Evolutionary conservation across 1,140 invertebrate genomes (phyloP), one percentile per base, ranked within the genome.

Genomic region (Varroa destructor): DNA sequence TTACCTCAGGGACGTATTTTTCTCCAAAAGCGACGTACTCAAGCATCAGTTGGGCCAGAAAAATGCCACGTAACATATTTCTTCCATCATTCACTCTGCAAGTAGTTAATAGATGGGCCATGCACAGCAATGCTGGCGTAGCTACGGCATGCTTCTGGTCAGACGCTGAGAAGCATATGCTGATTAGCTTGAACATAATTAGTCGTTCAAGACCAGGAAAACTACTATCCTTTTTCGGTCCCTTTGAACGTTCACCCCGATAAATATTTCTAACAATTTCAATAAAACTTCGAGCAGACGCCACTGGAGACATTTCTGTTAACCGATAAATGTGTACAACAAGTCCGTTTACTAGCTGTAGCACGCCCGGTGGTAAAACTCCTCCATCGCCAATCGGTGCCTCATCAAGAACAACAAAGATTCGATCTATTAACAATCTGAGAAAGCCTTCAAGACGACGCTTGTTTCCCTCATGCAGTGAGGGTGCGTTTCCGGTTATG

Each of bases 71-170:
- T 10, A 88, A 82, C 75, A 93, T 81, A 74, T 90, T 87, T 73
- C 81, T 79, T 10, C 84, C 82, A 55, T 80, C 84, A 74, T 82
- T 84, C 43, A 89, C 83, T 74, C 80, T 82, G 73, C 84, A 83
- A 75, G 81, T 81, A 4, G 82, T 79, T 73, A 96, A 80, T 74
- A 93, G 87, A 78, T 93, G 86, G 54, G 85, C 84, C 81, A 93
- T 88, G 76, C 93, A 91, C 56, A 91, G 80, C 70, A 89, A 81
- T 76, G 86, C 85, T 57, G 91, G 90, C 8, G 89, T 92, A 43
- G 87, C 86, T n/a, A 94, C 83, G 1, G 86, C 85, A 83, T 95
- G 91, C 43, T 85, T 81, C 77, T 89, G 92, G 81, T 96, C 92
- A 0, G 91, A 93, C 0, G 90, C 87, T 14, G 91, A 87, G 79